A percentile compares a stretch with the other conserved stretches of the same genome.
phyloP scores from a whole-genome alignment of 1,140 invertebrate genomes.

The Drosophila bocki region DNA sequence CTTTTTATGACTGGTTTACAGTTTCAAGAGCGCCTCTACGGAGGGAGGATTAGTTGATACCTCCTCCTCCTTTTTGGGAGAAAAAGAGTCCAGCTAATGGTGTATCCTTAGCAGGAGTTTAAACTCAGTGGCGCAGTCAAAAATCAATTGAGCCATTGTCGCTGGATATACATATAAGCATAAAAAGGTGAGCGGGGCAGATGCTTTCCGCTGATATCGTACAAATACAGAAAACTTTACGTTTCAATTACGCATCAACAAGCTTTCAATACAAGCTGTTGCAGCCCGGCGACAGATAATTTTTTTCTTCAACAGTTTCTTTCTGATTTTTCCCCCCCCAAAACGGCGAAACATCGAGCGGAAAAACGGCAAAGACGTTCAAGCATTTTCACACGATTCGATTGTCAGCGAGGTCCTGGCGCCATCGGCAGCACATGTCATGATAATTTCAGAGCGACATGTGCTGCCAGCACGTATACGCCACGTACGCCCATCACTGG shows the following conservation, averaged over 20 bases:
- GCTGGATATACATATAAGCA: background rate
- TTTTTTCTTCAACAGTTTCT: conserved; percentile 38
- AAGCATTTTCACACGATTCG: conserved; percentile 69
- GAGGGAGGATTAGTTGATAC: conserved; percentile 57
- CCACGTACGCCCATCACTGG: conserved; percentile 38
- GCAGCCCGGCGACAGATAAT: conserved; percentile 74
- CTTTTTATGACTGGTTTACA: conserved; percentile 76
- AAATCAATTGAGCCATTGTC: conserved; percentile 33
- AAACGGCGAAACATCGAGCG: conserved; percentile 47
- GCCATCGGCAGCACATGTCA: conserved; percentile 56
- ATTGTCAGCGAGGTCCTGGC: conserved; percentile 48
- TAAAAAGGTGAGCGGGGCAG: conserved; percentile 18
- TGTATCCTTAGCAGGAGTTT: background rate
- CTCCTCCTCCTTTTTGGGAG: background rate
- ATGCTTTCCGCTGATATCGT: background rate
- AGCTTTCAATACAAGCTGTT: conserved; percentile 84
- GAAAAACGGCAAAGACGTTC: conserved; percentile 38
- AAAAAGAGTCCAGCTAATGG: background rate
- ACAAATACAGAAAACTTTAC: conserved; percentile 71
- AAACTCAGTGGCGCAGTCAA: background rate
- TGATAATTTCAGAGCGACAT: conserved; percentile 64
- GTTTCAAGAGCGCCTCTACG: conserved; percentile 63
- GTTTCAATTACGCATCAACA: conserved; percentile 83
- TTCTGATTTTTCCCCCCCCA: conserved; percentile 5
- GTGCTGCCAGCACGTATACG: conserved; percentile 67